These are phyloP conservation scores for Dicranocentrus wangi DNA, from an alignment of 2,888 invertebrate genomes.

Conservation along the genomic window DNA sequence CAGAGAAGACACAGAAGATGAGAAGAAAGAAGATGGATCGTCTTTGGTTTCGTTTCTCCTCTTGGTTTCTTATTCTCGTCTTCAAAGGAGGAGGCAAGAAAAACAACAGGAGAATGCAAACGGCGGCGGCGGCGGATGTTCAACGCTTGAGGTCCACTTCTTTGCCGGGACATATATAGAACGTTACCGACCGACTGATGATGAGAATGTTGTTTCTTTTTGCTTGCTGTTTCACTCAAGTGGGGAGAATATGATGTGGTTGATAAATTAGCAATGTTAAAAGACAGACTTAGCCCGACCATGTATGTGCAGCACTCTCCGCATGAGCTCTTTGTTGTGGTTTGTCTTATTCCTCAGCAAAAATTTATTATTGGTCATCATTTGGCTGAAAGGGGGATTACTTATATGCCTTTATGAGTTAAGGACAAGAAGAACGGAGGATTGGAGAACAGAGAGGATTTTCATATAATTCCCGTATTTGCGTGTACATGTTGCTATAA, in stretches of 20 bases:
- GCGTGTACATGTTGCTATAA: slow-evolving; percentile 8
- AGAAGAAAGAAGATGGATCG: slow-evolving; percentile 58
- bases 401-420: no score
- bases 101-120: not conserved
- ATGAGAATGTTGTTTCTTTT: no score
- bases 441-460: not conserved
- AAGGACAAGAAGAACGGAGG: not conserved
- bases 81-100: no score
- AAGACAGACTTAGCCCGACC: slow-evolving; percentile 30
- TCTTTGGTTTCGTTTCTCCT: slow-evolving; percentile 29
- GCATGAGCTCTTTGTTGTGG: slow-evolving; percentile 62
- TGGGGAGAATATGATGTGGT: slow-evolving; percentile 41
- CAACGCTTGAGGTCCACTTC: no score
- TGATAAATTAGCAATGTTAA: slow-evolving; percentile 57
- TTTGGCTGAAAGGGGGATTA: slow-evolving; percentile 40
- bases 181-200: no score
- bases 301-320: slow-evolving; percentile 43
- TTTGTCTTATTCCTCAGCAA: slow-evolving; percentile 53
- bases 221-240: no score
- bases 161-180: no score
- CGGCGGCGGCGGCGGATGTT: no score
- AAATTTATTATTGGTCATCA: slow-evolving; percentile 58
- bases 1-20: slow-evolving; percentile 48
- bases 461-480: not conserved
- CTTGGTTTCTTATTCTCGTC: no score